Percentiles rank a stretch among this genome's conserved stretches.
phyloP scores from a whole-genome alignment of 1,140 invertebrate species.

The Ericerus pela region DNA sequence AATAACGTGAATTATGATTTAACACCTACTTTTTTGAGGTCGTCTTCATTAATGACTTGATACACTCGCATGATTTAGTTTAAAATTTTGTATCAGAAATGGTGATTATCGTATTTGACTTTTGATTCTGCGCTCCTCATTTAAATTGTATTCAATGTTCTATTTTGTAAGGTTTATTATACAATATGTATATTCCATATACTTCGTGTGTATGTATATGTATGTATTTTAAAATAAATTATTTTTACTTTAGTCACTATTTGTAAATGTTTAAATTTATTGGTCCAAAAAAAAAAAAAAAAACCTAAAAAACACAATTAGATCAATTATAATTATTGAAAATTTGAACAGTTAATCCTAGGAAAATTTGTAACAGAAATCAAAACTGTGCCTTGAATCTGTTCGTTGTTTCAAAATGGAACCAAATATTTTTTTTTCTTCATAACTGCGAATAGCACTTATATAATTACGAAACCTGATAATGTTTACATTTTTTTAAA shows the following conservation, averaged over 20 bases:
- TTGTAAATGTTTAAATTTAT: slow-evolving; percentile 1
- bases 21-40: too few species aligned
- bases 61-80: too few species aligned
- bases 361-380: neutral
- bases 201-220: too few species aligned
- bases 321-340: neutral
- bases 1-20: too few species aligned
- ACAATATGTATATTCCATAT: too few species aligned
- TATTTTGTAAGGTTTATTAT: too few species aligned
- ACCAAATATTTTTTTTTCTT: neutral
- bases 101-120: too few species aligned
- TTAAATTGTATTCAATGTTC: too few species aligned
- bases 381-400: neutral
- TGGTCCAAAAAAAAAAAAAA: neutral
- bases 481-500: slow-evolving; percentile 6
- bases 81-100: too few species aligned
- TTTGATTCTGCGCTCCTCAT: too few species aligned
- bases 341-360: neutral
- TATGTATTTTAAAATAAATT: too few species aligned
- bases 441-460: slow-evolving; percentile 3
- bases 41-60: too few species aligned
- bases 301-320: neutral
- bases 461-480: neutral
- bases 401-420: slow-evolving; percentile 1
- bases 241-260: neutral